Evolutionary conservation across 2,797 vertebrate species (phyloP), one percentile per base, ranked within the genome.

Genomic region (Macroramphosus scolopax): DNA sequence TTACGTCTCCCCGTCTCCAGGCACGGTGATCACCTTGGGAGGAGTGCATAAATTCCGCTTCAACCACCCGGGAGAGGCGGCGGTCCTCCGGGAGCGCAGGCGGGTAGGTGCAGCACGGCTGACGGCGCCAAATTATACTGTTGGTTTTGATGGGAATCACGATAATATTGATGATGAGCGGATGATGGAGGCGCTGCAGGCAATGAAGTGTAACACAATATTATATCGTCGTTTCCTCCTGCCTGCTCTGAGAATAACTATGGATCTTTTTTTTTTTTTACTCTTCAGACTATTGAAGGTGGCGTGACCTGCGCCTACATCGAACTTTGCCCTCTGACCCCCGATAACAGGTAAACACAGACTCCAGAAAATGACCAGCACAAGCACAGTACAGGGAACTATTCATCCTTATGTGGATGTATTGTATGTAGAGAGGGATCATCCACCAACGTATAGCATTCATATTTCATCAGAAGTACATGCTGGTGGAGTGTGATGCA

Each of bases 21-120:
- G 97, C 48, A 91, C 89, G 1, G 84, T 98, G 50, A 89, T 99
- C 87, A 91, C 91, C 11, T 79, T 99, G 80, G 96, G 93, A 69
- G 93, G 92, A 63, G 81, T 81, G 47, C 91, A 93, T 60, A 96
- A 89, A 58, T 98, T 98, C 75, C 93, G 95, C 66, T 98, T 99
- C 85, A 97, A 94, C 77, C 96, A 99, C 70, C 97, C 97, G 0
- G 93, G 92, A 29, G 96, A 99, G 77, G 96, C 97, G 26, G 95
- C 94, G 8, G 5, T 93, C 66, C 89, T 98, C 52, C 89, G 93
- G 58, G 93, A 92, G 59, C 91, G 88, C 65, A 92, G 94, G 83
- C 87, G 88, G 82, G 97, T 98, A 78, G 81, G 91, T 68, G 51
- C 51, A 37, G 37, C 52, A 70, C 31, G 7, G 38, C 35, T 39